Percentiles rank a stretch among this genome's conserved stretches.
Evolutionary conservation across 2,797 vertebrate species (phyloP).

Genomic region (Melopsittacus undulatus): DNA sequence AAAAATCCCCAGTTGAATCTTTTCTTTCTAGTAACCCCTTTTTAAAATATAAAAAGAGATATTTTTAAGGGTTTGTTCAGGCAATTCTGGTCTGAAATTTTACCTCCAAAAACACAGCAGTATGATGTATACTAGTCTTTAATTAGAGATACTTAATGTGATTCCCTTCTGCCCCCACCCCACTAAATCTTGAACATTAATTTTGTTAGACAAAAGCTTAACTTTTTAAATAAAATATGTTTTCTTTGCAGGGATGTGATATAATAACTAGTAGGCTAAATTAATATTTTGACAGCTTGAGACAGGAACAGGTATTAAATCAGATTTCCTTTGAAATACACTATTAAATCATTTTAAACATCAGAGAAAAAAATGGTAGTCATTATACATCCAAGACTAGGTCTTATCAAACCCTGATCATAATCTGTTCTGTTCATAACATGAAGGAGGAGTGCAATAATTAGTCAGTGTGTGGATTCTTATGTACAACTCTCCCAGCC

Average conservation of each 20-base stretch:
- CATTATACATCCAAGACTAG: background rate
- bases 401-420: background rate
- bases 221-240: background rate
- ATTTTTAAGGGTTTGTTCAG: background rate
- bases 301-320: background rate
- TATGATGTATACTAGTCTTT: background rate
- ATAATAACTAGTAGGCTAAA: background rate
- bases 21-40: background rate
- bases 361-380: background rate
- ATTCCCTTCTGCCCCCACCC: background rate
- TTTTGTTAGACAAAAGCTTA: background rate
- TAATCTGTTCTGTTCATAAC: background rate
- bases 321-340: background rate
- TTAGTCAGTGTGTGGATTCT: background rate
- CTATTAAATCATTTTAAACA: background rate
- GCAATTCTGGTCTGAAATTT: background rate
- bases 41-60: background rate
- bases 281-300: conserved; percentile 20
- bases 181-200: background rate
- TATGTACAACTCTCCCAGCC: background rate
- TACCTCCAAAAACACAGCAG: background rate
- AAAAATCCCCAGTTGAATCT: background rate
- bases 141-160: background rate
- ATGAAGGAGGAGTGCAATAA: background rate
- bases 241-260: background rate